Conservation (phyloP, 2,888 invertebrate species). For the Sminthurinus aureus region DNA sequence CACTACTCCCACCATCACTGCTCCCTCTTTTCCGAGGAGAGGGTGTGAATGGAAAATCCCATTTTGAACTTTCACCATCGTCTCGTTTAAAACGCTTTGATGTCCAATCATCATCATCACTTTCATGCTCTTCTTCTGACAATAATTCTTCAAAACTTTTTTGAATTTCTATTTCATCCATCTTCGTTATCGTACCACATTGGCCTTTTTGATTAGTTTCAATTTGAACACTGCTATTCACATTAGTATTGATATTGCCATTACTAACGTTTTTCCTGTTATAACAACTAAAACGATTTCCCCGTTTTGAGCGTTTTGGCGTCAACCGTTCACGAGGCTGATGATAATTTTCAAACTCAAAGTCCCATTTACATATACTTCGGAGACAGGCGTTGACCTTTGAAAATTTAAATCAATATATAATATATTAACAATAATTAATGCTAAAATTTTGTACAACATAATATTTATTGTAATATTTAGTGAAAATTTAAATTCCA, state of each 20-base stretch:
- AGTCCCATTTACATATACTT: constrained; percentile 2
- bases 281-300: no score
- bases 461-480: no score
- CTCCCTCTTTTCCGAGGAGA: constrained; percentile 18
- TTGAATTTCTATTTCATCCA: not conserved
- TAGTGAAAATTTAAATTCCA: no score
- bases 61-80: not conserved
- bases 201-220: not conserved
- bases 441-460: not conserved
- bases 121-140: not conserved
- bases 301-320: no score
- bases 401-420: not conserved
- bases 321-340: no score
- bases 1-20: no score
- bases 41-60: constrained; percentile 25
- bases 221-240: no score
- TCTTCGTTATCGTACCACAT: not conserved
- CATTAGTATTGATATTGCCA: no score
- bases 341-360: constrained; percentile 40
- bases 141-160: not conserved
- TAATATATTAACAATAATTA: not conserved
- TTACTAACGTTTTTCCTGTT: no score
- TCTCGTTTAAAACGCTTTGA: not conserved
- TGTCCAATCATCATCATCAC: not conserved
- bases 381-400: constrained; percentile 31